Percentiles rank a stretch among this genome's conserved stretches.
phyloP scores from a whole-genome alignment of 1,140 invertebrate genomes.

The Carposina sasakii region DNA sequence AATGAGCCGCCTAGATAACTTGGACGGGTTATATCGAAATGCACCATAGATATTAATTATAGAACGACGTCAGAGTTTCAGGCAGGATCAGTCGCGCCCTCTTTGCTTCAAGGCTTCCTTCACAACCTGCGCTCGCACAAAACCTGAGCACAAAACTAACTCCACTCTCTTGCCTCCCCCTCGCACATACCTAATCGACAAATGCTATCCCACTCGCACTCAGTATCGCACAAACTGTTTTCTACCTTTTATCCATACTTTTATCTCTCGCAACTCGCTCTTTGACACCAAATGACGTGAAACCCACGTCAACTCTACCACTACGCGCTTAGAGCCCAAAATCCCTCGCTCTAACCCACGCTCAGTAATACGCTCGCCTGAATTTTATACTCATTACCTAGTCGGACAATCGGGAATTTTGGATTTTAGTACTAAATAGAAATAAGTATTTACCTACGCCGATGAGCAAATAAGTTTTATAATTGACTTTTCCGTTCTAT shows the following conservation, averaged over 20 bases:
- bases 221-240: constrained; percentile 42
- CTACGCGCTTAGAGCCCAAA: constrained; percentile 25
- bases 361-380: constrained; percentile 28
- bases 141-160: no score
- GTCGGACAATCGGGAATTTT: constrained; percentile 50
- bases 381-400: constrained; percentile 67
- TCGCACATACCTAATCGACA: not conserved
- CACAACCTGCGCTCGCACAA: no score
- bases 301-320: constrained; percentile 36
- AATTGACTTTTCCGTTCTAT: no score
- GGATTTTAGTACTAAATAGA: constrained; percentile 43
- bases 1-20: no score
- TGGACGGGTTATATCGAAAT: no score
- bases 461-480: no score
- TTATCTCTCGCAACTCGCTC: constrained; percentile 62
- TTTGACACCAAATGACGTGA: constrained; percentile 61
- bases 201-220: not conserved
- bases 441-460: constrained; percentile 12
- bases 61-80: no score
- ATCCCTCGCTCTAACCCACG: constrained; percentile 23
- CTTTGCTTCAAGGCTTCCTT: no score
- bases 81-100: no score
- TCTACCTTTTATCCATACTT: constrained; percentile 36
- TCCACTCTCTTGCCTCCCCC: not conserved
- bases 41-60: no score